Evolutionary conservation across 2,113 vertebrate genomes (phyloP).

Genomic region (Beaufortia kweichowensis): DNA sequence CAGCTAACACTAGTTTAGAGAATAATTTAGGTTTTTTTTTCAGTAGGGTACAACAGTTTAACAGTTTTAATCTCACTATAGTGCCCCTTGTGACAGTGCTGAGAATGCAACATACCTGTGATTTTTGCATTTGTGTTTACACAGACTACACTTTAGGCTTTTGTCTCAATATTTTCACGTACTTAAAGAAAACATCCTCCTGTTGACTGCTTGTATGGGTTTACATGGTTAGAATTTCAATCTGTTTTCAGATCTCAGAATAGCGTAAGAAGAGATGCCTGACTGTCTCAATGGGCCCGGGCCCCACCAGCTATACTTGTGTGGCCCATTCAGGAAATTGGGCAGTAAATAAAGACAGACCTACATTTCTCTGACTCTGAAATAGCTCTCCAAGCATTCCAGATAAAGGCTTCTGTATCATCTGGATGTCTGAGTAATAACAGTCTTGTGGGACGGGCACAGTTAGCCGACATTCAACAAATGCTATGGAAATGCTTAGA

Average conservation of each 20-base stretch:
- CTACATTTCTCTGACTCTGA: conserved; percentile 22
- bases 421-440: conserved; percentile 57
- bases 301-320: conserved; percentile 39
- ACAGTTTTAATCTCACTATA: too few relatives aligned
- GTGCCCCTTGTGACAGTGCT: too few relatives aligned
- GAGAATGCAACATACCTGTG: neutral
- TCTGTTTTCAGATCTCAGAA: conserved; percentile 16
- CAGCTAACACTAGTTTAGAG: too few relatives aligned
- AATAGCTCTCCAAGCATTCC: conserved; percentile 20
- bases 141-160: too few relatives aligned
- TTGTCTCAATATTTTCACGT: neutral
- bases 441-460: conserved; percentile 54
- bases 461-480: conserved; percentile 64
- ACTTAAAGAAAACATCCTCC: conserved; percentile 8
- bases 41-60: too few relatives aligned
- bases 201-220: conserved; percentile 23
- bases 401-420: conserved; percentile 57
- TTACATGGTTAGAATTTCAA: conserved; percentile 10
- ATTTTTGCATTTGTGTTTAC: neutral
- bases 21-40: too few relatives aligned
- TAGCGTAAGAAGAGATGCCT: conserved; percentile 33
- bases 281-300: conserved; percentile 23
- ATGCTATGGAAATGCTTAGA: conserved; percentile 64
- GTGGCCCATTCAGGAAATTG: conserved; percentile 48
- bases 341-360: conserved; percentile 43